Evolutionary conservation across 2,113 vertebrate genomes (phyloP), one percentile per base, ranked within the genome.

Genomic region (Corythornis madagascariensis): DNA sequence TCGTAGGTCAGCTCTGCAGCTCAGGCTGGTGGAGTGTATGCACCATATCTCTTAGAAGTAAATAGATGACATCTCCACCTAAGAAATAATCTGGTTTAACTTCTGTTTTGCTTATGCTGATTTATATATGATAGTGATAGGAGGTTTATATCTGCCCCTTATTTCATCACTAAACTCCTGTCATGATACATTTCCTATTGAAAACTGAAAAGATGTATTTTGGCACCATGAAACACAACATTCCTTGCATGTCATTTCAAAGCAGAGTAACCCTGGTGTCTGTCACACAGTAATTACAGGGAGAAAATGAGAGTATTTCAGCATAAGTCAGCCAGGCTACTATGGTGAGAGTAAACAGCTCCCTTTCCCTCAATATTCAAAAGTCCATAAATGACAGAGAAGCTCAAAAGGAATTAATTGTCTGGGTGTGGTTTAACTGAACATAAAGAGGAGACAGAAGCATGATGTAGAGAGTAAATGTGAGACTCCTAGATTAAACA

Each of bases 341-440:
- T 35, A 29, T 2, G 10, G 26, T 42, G 20, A 65, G 33, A 70
- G 6, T 42, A 42, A 76, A 69, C 64, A 69, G 10, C 7, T 16
- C 13, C 13, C 29, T 56, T 61, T 73, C 18, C 13, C 7, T 53
- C 57, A 67, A 10, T 48, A 35, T 47, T 79, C 21, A 33, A 5
- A 60, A 88, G 33, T 35, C 17, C 48, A 91, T 48, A 31, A 87
- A 77, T 8, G 16, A 38, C 53, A 40, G 2, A 77, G 82, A 89
- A 74, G 11, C 25, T 69, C 52, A 65, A 76, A 72, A 81, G 11
- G 19, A 83, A 56, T 47, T 6, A 73, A 81, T 25, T 72, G 38
- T 3, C 28, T 33, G 29, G 8, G 50, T 73, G 74, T 80, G 59
- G 60, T 70, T 91, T 89, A 89, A 93, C 88, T 24, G 69, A 91